These are phyloP conservation scores for Vicugna pacos DNA, from an alignment of 2,113 vertebrate genomes.

Conservation along the genomic window DNA sequence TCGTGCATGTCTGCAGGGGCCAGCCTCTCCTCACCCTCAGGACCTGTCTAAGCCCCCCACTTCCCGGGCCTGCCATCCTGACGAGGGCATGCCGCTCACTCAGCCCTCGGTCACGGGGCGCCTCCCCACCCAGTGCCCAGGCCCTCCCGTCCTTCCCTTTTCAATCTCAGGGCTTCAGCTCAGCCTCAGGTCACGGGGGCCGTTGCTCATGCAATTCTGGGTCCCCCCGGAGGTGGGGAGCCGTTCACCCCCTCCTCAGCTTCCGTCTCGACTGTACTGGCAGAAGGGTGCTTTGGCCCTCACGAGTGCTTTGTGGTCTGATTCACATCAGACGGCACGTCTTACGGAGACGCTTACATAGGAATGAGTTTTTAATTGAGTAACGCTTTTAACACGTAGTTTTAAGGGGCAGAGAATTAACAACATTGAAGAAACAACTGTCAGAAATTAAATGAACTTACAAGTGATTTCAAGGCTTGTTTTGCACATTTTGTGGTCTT, in stretches of 20 bases:
- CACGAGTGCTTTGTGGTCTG: neutral
- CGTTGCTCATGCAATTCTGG: rapidly evolving
- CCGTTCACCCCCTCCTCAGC: rapidly evolving
- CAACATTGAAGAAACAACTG: neutral
- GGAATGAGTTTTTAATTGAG: neutral
- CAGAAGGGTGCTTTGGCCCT: neutral
- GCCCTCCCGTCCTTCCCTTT: rapidly evolving
- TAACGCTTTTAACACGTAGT: neutral
- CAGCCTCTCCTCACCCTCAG: rapidly evolving
- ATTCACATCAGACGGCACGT: rapidly evolving
- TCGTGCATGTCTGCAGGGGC: rapidly evolving
- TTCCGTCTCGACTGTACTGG: rapidly evolving
- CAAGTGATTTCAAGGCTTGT: neutral
- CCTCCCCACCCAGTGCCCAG: neutral
- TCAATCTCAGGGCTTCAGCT: neutral
- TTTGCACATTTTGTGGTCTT: rapidly evolving
- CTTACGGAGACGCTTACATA: neutral
- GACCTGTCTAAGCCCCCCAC: neutral
- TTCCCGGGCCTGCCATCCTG: neutral
- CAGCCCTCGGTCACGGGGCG: rapidly evolving
- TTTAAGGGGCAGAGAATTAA: neutral
- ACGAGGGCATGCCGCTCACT: neutral
- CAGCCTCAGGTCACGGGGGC: rapidly evolving
- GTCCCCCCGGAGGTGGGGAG: neutral
- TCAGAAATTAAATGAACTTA: neutral